Percentiles rank a stretch among this genome's conserved stretches.
Conservation (phyloP, 2,113 vertebrate species). For the Strix uralensis region DNA sequence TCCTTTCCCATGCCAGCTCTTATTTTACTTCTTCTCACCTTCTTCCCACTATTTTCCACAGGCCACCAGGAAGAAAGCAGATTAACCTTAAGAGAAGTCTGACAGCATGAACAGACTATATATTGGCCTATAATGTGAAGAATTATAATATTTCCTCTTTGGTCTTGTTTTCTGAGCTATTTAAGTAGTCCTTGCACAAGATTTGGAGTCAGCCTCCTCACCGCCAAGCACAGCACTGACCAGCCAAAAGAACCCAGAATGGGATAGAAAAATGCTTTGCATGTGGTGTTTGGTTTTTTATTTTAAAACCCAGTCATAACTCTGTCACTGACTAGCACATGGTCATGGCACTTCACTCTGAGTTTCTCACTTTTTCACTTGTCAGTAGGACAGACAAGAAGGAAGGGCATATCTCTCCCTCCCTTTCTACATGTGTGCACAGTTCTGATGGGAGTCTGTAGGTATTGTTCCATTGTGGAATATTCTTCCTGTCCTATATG, state of each 20-base stretch:
- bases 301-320: neutral
- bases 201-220: neutral
- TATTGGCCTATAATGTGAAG: neutral
- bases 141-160: neutral
- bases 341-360: fast-evolving
- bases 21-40: neutral
- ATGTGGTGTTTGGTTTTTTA: too few species aligned
- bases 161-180: neutral
- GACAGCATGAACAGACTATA: neutral
- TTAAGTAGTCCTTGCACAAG: neutral
- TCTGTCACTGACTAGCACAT: neutral
- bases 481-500: neutral
- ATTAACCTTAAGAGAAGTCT: neutral
- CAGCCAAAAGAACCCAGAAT: neutral
- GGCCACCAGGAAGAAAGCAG: neutral
- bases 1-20: neutral
- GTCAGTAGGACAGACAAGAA: neutral
- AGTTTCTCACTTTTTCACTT: neutral
- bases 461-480: neutral
- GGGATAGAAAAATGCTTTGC: neutral
- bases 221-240: neutral
- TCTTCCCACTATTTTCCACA: neutral
- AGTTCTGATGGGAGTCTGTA: neutral
- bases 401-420: neutral
- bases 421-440: neutral